Evolutionary conservation across 37 sponge, comb jelly and placozoan genomes (phyloP).

Genomic region (Chondrilla cf. caribensis): DNA sequence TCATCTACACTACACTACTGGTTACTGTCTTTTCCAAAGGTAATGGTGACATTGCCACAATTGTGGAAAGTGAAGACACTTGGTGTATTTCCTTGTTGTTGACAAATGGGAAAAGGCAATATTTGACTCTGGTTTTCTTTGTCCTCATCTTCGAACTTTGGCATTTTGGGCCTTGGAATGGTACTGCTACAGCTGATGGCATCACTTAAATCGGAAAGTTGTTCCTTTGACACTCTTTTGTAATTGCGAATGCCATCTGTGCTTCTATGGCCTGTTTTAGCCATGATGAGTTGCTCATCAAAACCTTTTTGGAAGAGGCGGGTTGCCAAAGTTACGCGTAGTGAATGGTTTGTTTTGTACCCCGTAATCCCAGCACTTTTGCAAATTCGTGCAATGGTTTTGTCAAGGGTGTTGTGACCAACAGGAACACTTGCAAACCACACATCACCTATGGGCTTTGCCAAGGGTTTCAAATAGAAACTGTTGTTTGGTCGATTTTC

Average conservation of each 20-base stretch:
- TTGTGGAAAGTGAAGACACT: too few relatives aligned
- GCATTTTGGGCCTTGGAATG: too few relatives aligned
- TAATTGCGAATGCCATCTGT: conserved; percentile 34
- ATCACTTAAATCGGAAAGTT: not conserved
- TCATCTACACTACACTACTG: too few relatives aligned
- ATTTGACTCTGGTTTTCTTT: too few relatives aligned
- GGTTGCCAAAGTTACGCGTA: conserved; percentile 33
- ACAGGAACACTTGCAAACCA: conserved; percentile 26
- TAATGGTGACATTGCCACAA: too few relatives aligned
- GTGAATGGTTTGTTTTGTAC: conserved; percentile 37
- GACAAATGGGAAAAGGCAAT: too few relatives aligned
- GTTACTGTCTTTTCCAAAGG: too few relatives aligned
- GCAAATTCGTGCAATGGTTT: conserved; percentile 7
- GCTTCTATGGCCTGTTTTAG: conserved; percentile 33
- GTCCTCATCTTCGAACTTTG: too few relatives aligned
- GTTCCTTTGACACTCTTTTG: conserved; percentile 15
- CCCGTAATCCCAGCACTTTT: conserved; percentile 30
- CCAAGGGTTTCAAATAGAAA: conserved; percentile 27
- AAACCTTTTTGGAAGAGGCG: conserved; percentile 32
- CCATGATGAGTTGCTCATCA: conserved; percentile 48
- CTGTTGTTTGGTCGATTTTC: not conserved
- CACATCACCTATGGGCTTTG: conserved; percentile 28
- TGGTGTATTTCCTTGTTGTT: too few relatives aligned
- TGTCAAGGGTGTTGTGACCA: conserved; percentile 28
- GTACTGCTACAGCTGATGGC: too few relatives aligned